Percentiles rank a stretch among this genome's conserved stretches.
These are phyloP conservation scores for Sminthopsis crassicaudata DNA, from an alignment of 2,113 vertebrate species.

Conservation along the genomic window DNA sequence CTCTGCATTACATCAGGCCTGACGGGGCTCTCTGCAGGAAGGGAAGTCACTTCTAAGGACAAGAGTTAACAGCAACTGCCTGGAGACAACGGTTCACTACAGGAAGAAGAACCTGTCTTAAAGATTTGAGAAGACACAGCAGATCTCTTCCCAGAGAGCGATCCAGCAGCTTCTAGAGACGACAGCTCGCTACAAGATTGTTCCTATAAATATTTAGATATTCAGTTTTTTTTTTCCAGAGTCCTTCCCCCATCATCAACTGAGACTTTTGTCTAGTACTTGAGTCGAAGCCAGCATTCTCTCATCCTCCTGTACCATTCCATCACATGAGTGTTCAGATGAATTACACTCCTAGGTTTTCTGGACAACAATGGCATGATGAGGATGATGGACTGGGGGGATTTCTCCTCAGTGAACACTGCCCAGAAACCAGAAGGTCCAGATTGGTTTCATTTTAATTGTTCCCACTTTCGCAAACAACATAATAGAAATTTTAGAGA, in stretches of 20 bases:
- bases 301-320: slow-evolving; percentile 66
- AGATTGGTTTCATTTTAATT: slow-evolving; percentile 47
- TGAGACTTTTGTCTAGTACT: slow-evolving; percentile 69
- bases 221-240: slow-evolving; percentile 25
- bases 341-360: slow-evolving; percentile 75
- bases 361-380: slow-evolving; percentile 64
- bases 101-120: too few relatives aligned
- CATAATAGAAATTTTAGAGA: background rate
- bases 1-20: too few relatives aligned
- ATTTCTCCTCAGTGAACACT: slow-evolving; percentile 70
- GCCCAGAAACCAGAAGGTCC: slow-evolving; percentile 63
- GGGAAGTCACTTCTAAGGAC: too few relatives aligned
- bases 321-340: slow-evolving; percentile 69
- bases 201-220: background rate
- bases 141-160: too few relatives aligned
- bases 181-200: too few relatives aligned
- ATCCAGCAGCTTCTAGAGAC: too few relatives aligned
- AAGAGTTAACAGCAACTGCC: too few relatives aligned
- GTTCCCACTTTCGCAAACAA: background rate
- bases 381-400: slow-evolving; percentile 70
- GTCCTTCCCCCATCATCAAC: slow-evolving; percentile 25
- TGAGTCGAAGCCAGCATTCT: slow-evolving; percentile 65
- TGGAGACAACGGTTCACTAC: too few relatives aligned
- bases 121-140: too few relatives aligned
- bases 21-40: too few relatives aligned